Percentiles rank a stretch among this genome's conserved stretches.
Evolutionary conservation across 2,888 invertebrate genomes (phyloP).

Genomic region (Tenthredo amoena): DNA sequence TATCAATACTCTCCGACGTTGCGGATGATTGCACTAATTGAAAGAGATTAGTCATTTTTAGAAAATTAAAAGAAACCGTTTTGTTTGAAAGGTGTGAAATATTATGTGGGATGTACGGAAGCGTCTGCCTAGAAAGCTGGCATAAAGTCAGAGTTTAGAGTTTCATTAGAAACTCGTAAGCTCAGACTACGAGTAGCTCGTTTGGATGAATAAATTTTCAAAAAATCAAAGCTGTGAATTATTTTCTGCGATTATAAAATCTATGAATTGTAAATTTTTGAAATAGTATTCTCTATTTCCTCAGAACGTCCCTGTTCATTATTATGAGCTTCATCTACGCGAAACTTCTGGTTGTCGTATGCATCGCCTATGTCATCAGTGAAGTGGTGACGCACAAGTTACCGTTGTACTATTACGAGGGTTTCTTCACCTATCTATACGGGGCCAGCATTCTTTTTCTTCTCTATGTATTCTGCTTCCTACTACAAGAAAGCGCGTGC

Average conservation of each 20-base stretch:
- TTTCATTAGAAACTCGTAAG: slow-evolving; percentile 12
- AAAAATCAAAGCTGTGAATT: background rate
- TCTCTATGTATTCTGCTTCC: slow-evolving; percentile 96
- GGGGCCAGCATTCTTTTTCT: slow-evolving; percentile 96
- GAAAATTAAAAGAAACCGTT: background rate
- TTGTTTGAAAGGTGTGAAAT: slow-evolving; percentile 29
- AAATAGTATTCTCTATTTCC: slow-evolving; percentile 74
- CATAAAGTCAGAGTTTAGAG: background rate
- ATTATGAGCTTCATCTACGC: slow-evolving; percentile 98
- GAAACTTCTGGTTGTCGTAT: slow-evolving; percentile 95
- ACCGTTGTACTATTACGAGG: slow-evolving; percentile 96
- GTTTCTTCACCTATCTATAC: slow-evolving; percentile 96
- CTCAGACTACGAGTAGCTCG: background rate
- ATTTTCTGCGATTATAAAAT: background rate
- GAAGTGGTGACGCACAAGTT: slow-evolving; percentile 96
- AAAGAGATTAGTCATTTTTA: background rate
- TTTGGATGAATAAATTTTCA: background rate
- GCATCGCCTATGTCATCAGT: slow-evolving; percentile 96
- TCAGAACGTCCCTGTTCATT: slow-evolving; percentile 96
- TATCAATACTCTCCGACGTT: background rate
- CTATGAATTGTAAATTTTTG: background rate
- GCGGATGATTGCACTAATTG: no score
- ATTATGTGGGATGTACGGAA: background rate
- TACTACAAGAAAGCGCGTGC: slow-evolving; percentile 94
- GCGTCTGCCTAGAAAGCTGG: background rate